Percentiles rank a stretch among this genome's conserved stretches.
phyloP scores from a whole-genome alignment of 2,797 vertebrate genomes.

The Synanceia verrucosa region DNA sequence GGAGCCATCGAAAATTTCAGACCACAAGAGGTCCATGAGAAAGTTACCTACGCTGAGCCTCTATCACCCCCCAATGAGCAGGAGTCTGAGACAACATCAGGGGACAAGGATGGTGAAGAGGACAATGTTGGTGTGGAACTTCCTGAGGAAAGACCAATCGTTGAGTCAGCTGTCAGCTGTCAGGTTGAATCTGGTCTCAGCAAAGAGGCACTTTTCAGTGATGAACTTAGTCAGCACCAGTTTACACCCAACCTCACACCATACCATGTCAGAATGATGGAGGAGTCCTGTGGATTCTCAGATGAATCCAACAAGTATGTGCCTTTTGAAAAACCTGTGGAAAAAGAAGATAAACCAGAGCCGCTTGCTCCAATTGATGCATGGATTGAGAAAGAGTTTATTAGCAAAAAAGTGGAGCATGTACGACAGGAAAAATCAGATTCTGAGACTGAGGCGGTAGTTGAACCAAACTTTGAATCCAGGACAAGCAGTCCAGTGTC shows the following conservation, averaged over 20 bases:
- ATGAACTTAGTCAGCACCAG: conserved; percentile 9
- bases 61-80: conserved; percentile 51
- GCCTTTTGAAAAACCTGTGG: conserved; percentile 32
- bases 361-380: conserved; percentile 7
- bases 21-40: conserved; percentile 68
- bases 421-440: conserved; percentile 55
- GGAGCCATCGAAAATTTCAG: conserved; percentile 63
- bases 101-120: conserved; percentile 17
- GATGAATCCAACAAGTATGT: conserved; percentile 45
- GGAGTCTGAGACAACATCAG: conserved; percentile 18
- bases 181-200: conserved; percentile 40
- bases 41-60: conserved; percentile 60
- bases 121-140: background rate
- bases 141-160: conserved; percentile 1
- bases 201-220: background rate
- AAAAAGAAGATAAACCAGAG: conserved; percentile 36
- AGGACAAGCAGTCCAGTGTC: conserved; percentile 45
- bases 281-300: conserved; percentile 16
- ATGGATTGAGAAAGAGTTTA: conserved; percentile 22
- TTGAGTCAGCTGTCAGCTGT: conserved; percentile 31
- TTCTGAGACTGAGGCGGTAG: conserved; percentile 52
- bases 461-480: conserved; percentile 49
- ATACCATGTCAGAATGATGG: background rate
- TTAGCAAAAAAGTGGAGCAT: background rate
- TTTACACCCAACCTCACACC: background rate